Evolutionary conservation across 1,140 invertebrate species (phyloP).

Genomic region (Oryctes rhinoceros): DNA sequence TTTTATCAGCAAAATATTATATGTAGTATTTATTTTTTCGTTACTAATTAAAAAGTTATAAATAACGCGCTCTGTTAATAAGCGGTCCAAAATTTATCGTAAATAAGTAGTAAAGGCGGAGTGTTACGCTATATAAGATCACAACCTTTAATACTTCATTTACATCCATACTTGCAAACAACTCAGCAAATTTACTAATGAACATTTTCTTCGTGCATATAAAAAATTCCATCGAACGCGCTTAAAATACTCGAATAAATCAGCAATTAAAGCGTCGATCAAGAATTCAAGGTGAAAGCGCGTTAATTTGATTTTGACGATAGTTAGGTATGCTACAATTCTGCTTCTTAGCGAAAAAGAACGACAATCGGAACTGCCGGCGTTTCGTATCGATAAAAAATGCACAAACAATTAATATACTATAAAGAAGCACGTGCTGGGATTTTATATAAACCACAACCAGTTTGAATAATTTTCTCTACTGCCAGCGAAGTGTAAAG

Average conservation of each 20-base stretch:
- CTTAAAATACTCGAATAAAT: not conserved
- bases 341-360: not conserved
- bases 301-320: slow-evolving; percentile 18
- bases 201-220: too few relatives aligned
- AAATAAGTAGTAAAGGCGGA: not conserved
- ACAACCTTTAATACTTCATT: too few relatives aligned
- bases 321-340: not conserved
- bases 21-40: not conserved
- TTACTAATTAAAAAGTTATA: not conserved
- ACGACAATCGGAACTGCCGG: not conserved
- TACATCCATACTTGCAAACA: too few relatives aligned
- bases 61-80: not conserved
- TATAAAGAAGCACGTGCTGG: not conserved
- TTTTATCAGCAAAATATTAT: not conserved
- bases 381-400: not conserved
- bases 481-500: not conserved
- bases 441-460: slow-evolving; percentile 26
- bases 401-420: slow-evolving; percentile 10
- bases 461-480: slow-evolving; percentile 7
- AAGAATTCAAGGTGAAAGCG: slow-evolving; percentile 5
- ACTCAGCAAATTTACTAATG: too few relatives aligned
- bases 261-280: slow-evolving; percentile 10
- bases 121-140: not conserved
- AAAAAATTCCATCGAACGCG: not conserved
- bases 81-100: not conserved